These are phyloP conservation scores for Etia nguti DNA, from an alignment of 2,113 vertebrate species.

Conservation along the genomic window DNA sequence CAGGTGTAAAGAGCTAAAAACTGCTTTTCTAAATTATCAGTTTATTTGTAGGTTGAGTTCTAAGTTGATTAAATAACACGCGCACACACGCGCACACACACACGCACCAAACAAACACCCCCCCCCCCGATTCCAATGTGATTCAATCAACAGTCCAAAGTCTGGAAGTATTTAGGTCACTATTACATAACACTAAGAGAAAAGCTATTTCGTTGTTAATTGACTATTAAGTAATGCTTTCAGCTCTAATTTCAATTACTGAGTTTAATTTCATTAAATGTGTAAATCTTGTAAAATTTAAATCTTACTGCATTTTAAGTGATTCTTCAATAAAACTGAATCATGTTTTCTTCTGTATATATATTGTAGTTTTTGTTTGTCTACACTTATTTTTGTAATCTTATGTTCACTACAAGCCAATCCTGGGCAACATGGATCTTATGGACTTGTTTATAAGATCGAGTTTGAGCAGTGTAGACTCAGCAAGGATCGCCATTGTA, in stretches of 20 bases:
- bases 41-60: not conserved
- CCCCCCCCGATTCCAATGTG: accelerated
- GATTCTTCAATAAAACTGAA: not conserved
- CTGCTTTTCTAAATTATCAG: not conserved
- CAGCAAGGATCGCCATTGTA: no score
- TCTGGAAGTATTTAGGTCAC: not conserved
- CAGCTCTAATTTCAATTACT: not conserved
- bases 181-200: not conserved
- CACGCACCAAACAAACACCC: not conserved
- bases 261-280: not conserved
- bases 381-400: not conserved
- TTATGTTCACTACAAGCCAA: not conserved
- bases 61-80: not conserved
- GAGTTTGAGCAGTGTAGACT: not conserved
- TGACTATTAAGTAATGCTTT: not conserved
- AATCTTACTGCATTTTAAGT: not conserved
- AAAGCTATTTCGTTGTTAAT: not conserved
- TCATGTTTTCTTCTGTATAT: not conserved
- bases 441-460: not conserved
- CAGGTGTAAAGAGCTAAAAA: not conserved
- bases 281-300: not conserved
- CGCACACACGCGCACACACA: accelerated
- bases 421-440: not conserved
- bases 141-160: not conserved
- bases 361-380: not conserved